Conservation (phyloP, 2,113 vertebrate genomes). For the Amazona vittata region DNA sequence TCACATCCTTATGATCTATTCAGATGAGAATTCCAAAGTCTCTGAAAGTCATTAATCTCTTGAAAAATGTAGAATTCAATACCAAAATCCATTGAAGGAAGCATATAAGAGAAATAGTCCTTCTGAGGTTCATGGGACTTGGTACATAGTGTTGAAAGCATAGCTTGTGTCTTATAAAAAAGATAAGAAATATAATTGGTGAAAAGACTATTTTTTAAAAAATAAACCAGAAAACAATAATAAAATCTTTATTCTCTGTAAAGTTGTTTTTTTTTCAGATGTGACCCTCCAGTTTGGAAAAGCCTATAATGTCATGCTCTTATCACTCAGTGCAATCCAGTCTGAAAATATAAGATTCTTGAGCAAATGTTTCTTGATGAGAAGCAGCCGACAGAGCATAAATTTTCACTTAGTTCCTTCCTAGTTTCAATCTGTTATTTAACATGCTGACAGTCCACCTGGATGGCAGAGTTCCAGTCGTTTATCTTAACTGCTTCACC, state of each 20-base stretch:
- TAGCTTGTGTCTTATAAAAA: not conserved
- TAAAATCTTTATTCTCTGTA: not conserved
- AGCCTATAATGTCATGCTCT: not conserved
- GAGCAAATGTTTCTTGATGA: not conserved
- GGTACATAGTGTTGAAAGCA: not conserved
- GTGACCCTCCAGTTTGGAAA: not conserved
- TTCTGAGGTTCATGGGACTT: not conserved
- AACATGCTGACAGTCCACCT: constrained; percentile 27
- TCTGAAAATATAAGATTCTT: constrained; percentile 10
- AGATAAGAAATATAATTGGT: not conserved
- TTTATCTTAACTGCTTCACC: constrained; percentile 31
- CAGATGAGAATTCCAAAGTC: not conserved
- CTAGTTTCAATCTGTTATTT: not conserved
- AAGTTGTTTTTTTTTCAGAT: not conserved
- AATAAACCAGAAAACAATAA: not conserved
- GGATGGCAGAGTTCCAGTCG: not conserved
- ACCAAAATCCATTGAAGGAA: not conserved
- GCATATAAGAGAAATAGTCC: not conserved
- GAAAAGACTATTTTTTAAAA: not conserved
- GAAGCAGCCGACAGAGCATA: constrained; percentile 14
- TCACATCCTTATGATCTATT: not conserved
- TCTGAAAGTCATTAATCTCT: not conserved
- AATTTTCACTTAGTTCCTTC: constrained; percentile 30
- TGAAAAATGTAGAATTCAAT: not conserved
- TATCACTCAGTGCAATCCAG: not conserved